Base-by-base conservation (phyloP, 2,888 invertebrate genomes). In the Ischnura elegans region DNA sequence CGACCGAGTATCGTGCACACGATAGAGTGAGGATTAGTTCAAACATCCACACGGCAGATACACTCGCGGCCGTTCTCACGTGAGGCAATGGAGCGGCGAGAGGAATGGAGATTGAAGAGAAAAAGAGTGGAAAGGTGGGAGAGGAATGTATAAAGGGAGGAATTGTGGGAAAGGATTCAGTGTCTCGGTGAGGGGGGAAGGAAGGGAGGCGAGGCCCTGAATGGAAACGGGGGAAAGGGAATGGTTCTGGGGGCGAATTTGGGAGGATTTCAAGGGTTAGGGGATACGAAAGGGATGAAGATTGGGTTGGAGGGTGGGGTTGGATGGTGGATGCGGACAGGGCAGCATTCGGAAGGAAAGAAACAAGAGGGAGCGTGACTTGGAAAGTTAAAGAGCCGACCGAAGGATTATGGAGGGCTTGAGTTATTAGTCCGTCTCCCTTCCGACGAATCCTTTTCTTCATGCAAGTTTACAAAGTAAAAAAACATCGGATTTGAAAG, bases 321-420 rank as follows among this genome's bases (percentile, higher is more conserved):
- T 19, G 61, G 61, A 61, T 19, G 25, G 25, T 3, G 66, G 36
- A 36, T 13, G 1, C 2, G 29, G 29, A 6, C 25, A 61, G 61
- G n/a, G 25, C n/a, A 61, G 61, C 2, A 25, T 36, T 76, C 29
- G 36, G 29, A 43, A 29, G 19, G 42, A 43, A 29, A 55, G 42
- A 36, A 43, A 55, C 55, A 90, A 47, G 51, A 42, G 43, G 51
- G 55, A 55, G 90, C 90, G 61, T 86, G 45, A 86, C 86, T 86
- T 86, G 86, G 86, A 86, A 86, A 86, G 86, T 43, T 46, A 86
- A 85, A 42, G 43, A 42, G 46, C 25, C 45, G 43, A n/a, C 46
- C n/a, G n/a, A 43, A 46, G 46, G 86, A 86, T 86, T 86, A 86
- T 36, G 43, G 86, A 43, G 86, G 25, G 10, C 76, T n/a, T 76